These are phyloP conservation scores for Salticus scenicus DNA, from an alignment of 2,888 invertebrate species.

Conservation along the genomic window DNA sequence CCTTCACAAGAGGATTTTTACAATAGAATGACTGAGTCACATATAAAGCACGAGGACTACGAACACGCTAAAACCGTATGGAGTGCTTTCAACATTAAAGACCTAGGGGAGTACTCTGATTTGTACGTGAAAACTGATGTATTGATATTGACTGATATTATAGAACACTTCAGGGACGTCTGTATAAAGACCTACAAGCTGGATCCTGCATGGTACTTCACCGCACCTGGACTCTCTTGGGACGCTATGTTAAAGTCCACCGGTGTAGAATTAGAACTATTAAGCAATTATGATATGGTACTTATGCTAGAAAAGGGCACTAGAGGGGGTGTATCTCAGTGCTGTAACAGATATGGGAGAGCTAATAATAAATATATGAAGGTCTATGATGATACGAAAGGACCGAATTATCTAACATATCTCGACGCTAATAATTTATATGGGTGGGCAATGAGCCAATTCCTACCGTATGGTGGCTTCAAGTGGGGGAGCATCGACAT, in stretches of 20 bases:
- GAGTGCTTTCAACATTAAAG: conserved; percentile 71
- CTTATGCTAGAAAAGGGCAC: conserved; percentile 72
- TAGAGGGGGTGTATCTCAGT: conserved; percentile 68
- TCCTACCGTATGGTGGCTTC: conserved; percentile 51
- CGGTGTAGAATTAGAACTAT: conserved; percentile 72
- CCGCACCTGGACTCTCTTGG: conserved; percentile 73
- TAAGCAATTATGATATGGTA: conserved; percentile 73
- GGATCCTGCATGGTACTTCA: conserved; percentile 72
- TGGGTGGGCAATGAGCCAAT: conserved; percentile 58
- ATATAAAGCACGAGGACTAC: conserved; percentile 69
- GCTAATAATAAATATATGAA: conserved; percentile 52
- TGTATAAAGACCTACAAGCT: conserved; percentile 72
- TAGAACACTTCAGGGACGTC: conserved; percentile 72
- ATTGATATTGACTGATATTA: conserved; percentile 40
- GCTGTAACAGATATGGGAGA: conserved; percentile 34
- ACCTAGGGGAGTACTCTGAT: conserved; percentile 71
- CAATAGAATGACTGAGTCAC: conserved; percentile 56
- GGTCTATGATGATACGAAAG: conserved; percentile 42
- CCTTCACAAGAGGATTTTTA: conserved; percentile 70
- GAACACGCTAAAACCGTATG: conserved; percentile 72
- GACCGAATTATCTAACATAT: conserved; percentile 21
- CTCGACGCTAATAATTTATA: conserved; percentile 71
- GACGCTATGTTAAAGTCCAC: conserved; percentile 73
- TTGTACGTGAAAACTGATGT: conserved; percentile 61
- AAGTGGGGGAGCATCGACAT: conserved; percentile 17